Conservation (phyloP, 2,797 vertebrate species). For the Chloroceryle inda region DNA sequence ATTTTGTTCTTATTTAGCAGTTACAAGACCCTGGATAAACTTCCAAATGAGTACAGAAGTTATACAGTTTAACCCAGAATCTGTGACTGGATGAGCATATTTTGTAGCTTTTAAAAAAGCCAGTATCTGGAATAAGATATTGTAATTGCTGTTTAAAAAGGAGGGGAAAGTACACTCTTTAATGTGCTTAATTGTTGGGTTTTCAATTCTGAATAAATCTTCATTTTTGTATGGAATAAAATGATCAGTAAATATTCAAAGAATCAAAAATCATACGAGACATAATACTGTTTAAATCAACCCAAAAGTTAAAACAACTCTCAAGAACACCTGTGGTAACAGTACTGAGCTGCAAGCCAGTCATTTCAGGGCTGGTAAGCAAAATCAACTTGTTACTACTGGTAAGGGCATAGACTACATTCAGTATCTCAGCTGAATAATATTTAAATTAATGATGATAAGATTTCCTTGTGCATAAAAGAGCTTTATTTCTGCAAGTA, state of each 20-base stretch:
- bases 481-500: slow-evolving; percentile 19
- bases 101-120: background rate
- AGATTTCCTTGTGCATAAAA: background rate
- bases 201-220: background rate
- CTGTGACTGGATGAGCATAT: background rate
- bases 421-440: background rate
- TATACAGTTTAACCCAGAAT: background rate
- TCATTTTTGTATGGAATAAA: background rate
- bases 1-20: slow-evolving; percentile 28
- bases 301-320: background rate
- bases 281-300: background rate
- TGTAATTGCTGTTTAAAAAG: background rate
- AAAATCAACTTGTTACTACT: slow-evolving; percentile 13
- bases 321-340: background rate
- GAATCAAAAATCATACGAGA: background rate
- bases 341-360: background rate
- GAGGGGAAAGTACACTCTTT: background rate
- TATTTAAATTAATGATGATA: slow-evolving; percentile 20
- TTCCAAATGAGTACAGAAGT: background rate
- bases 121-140: background rate
- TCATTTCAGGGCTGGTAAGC: slow-evolving; percentile 5
- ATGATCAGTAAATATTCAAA: background rate
- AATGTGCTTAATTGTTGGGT: background rate
- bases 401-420: background rate
- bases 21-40: background rate